Conservation (phyloP, 2,113 vertebrate species). For the Nibea coibor region DNA sequence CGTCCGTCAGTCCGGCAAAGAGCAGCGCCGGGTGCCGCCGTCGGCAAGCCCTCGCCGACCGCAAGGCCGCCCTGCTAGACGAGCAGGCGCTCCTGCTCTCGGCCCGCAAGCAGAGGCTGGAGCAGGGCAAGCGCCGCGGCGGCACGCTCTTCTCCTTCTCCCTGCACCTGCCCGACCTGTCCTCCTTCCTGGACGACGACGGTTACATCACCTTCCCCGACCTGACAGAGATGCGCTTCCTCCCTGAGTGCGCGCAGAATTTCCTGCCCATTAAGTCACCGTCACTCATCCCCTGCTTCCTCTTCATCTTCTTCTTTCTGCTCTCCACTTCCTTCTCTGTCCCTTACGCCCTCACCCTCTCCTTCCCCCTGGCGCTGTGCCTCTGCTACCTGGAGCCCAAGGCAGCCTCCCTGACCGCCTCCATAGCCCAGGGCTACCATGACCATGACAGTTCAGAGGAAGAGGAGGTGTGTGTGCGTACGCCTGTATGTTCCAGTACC, state of each 20-base stretch:
- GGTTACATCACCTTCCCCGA: conserved; percentile 97
- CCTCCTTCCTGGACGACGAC: conserved; percentile 93
- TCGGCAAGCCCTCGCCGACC: conserved; percentile 81
- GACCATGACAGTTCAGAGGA: conserved; percentile 99
- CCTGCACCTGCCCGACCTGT: conserved; percentile 95
- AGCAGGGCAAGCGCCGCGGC: conserved; percentile 77
- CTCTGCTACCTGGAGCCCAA: conserved; percentile 99
- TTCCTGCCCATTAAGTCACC: conserved; percentile 95
- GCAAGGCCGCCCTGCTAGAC: conserved; percentile 84
- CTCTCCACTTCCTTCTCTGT: conserved; percentile 98
- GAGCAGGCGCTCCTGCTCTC: conserved; percentile 86
- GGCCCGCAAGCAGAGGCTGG: conserved; percentile 86
- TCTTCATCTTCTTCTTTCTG: conserved; percentile 99
- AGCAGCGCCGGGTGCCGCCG: conserved; percentile 71
- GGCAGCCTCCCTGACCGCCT: conserved; percentile 96
- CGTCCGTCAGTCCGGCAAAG: conserved; percentile 78
- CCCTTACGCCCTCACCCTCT: conserved; percentile 97
- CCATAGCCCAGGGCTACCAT: conserved; percentile 97
- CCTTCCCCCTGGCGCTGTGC: conserved; percentile 98
- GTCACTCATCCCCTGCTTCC: conserved; percentile 96
- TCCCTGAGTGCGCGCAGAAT: conserved; percentile 92
- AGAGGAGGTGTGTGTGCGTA: conserved; percentile 89
- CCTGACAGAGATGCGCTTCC: conserved; percentile 91
- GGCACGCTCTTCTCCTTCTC: conserved; percentile 97
- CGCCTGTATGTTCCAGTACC: conserved; percentile 82